Evolutionary conservation across 2,888 invertebrate species (phyloP), one percentile per base, ranked within the genome.

Genomic region (Leucania comma): DNA sequence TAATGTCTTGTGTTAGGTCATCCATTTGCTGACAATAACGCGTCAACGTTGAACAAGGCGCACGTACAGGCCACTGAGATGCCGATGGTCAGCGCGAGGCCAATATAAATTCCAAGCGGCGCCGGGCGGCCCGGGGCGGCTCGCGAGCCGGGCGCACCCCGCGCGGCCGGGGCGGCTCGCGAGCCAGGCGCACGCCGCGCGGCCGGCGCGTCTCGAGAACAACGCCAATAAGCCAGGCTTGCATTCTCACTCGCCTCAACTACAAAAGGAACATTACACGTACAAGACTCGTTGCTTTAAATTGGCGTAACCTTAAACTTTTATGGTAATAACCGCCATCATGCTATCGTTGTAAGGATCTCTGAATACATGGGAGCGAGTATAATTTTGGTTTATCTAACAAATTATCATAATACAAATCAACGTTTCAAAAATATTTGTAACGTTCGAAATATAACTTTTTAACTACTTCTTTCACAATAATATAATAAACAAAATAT

Each of bases 21-120:
- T 29, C 22, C 12, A 29, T 53, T 51, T 14, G 14, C 10, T 12
- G 29, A 32, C 9, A 1, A 29, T 38, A 48, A 29, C 3, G 59
- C 77, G 14, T 22, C 14, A 10, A 22, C 24, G 26, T 71, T 42
- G 8, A 46, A 53, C 32, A 22, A 26, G 48, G 24, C 48, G 60
- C 57, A 53, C 57, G 60, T 50, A 26, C 35, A 35, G 57, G 46
- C 51, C n/a, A 46, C 56, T 57, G 22, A 64, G 38, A 61, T 60
- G 54, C 75, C 75, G 60, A 42, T 35, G 75, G 75, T 58, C 63
- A 65, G 80, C n/a, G 14, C 4, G 32, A 48, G 26, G 61, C 65
- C 58, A 76, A 76, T 76, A 74, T 74, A 74, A 74, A 76, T 80
- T 61, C 75, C 79, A 2, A 17, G 38, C 35, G 29, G 29, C 22